Evolutionary conservation across 1,140 invertebrate genomes (phyloP).

Genomic region (Drosophila sucinea): DNA sequence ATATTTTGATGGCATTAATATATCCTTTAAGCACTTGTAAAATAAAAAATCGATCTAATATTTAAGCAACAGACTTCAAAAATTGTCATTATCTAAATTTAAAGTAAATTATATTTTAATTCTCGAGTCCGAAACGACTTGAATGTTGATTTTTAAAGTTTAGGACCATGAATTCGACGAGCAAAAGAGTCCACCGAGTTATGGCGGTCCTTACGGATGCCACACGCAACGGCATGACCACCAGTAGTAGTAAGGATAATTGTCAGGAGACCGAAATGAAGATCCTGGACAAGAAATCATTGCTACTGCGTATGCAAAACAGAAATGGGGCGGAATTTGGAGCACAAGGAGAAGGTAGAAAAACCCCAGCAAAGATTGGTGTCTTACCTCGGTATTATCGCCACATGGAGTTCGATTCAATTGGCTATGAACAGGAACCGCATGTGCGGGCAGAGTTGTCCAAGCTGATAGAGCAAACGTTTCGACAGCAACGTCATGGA

Average conservation of each 20-base stretch:
- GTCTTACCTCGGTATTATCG: conserved; percentile 43
- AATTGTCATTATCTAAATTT: background rate
- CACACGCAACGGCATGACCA: conserved; percentile 13
- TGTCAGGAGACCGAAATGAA: conserved; percentile 37
- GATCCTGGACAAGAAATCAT: conserved; percentile 37
- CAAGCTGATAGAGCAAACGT: conserved; percentile 45
- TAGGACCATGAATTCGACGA: conserved; percentile 14
- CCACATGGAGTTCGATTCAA: conserved; percentile 60
- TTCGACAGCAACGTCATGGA: conserved; percentile 39
- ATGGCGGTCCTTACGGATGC: conserved; percentile 53
- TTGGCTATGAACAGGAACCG: conserved; percentile 56
- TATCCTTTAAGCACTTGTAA: background rate
- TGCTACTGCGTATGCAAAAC: conserved; percentile 41
- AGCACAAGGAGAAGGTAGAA: background rate
- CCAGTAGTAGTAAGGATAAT: conserved; percentile 5
- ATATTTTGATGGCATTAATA: background rate
- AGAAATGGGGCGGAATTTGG: background rate
- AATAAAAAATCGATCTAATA: conserved; percentile 6
- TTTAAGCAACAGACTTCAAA: conserved; percentile 27
- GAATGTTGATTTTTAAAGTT: conserved; percentile 1
- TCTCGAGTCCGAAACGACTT: background rate
- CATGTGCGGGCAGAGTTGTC: conserved; percentile 39
- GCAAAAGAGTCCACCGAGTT: conserved; percentile 45
- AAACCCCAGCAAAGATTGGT: background rate
- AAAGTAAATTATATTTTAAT: conserved; percentile 4